A percentile compares a stretch with the other conserved stretches of the same genome.
Conservation (phyloP, 2,113 vertebrate species). For the Hyperoodon ampullatus region DNA sequence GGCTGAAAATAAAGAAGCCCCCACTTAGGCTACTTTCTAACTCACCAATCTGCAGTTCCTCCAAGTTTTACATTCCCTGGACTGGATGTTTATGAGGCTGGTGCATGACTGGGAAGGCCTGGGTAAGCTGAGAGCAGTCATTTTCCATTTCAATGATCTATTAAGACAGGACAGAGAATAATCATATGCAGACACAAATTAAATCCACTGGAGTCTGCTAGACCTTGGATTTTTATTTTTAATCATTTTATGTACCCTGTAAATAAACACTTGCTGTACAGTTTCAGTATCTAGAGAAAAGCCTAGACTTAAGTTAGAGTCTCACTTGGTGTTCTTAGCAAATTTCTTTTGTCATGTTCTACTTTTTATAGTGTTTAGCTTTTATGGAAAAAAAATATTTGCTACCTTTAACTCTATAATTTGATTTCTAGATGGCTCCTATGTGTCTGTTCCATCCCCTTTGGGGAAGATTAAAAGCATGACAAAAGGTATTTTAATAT, state of each 20-base stretch:
- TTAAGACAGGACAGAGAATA: background rate
- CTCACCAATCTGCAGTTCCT: background rate
- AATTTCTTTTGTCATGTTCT: background rate
- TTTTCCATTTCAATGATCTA: background rate
- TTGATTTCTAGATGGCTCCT: constrained; percentile 93
- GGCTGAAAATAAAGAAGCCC: background rate
- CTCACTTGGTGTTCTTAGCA: background rate
- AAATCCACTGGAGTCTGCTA: background rate
- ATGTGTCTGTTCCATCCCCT: constrained; percentile 95
- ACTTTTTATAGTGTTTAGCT: constrained; percentile 33
- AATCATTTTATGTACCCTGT: background rate
- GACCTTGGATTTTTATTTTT: background rate
- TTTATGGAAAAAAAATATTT: constrained; percentile 29
- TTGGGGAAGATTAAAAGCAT: constrained; percentile 98
- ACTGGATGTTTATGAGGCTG: background rate
- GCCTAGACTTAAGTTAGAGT: background rate
- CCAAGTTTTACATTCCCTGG: background rate
- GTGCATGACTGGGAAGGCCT: background rate
- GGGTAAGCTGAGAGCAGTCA: background rate
- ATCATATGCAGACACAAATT: background rate
- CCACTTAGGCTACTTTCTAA: background rate
- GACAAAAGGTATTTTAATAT: constrained; percentile 93
- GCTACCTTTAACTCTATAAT: constrained; percentile 40
- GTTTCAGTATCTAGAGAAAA: background rate
- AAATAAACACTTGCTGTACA: background rate